Percentiles rank a stretch among this genome's conserved stretches.
phyloP scores from a whole-genome alignment of 2,797 vertebrate species.

The Mallotus villosus region DNA sequence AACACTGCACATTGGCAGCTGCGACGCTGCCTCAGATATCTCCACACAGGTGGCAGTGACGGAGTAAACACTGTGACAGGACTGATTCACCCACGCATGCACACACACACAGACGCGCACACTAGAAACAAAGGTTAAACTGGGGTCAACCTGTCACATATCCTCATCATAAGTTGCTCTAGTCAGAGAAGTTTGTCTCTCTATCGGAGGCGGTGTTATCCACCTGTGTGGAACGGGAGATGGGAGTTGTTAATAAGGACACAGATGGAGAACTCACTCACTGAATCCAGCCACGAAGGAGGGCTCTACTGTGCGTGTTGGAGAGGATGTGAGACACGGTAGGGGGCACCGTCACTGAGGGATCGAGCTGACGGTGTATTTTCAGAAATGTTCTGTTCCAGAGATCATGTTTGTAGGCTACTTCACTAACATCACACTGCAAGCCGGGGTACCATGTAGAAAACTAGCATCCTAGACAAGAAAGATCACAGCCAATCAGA shows the following conservation, averaged over 20 bases:
- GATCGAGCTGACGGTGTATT: not conserved
- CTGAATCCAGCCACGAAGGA: not conserved
- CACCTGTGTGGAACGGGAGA: not conserved
- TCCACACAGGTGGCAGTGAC: not conserved
- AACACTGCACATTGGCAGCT: slow-evolving; percentile 2
- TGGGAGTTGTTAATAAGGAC: not conserved
- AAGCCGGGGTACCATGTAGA: not conserved
- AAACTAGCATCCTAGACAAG: not conserved
- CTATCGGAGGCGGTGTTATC: not conserved
- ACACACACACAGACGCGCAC: not conserved
- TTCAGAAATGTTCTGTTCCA: not conserved
- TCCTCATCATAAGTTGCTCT: not conserved
- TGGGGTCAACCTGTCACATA: slow-evolving; percentile 4
- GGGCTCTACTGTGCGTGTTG: not conserved
- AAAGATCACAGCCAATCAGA: not conserved
- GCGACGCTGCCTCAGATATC: not conserved
- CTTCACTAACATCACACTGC: not conserved
- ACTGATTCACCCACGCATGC: not conserved
- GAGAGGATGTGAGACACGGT: too few relatives aligned
- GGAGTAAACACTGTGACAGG: not conserved
- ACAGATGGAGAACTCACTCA: not conserved
- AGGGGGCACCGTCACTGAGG: not conserved
- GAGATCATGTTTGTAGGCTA: not conserved
- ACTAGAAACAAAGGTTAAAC: not conserved
- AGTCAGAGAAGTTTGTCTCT: not conserved